Evolutionary conservation across 2,113 vertebrate species (phyloP).

Genomic region (Odobenus rosmarus): DNA sequence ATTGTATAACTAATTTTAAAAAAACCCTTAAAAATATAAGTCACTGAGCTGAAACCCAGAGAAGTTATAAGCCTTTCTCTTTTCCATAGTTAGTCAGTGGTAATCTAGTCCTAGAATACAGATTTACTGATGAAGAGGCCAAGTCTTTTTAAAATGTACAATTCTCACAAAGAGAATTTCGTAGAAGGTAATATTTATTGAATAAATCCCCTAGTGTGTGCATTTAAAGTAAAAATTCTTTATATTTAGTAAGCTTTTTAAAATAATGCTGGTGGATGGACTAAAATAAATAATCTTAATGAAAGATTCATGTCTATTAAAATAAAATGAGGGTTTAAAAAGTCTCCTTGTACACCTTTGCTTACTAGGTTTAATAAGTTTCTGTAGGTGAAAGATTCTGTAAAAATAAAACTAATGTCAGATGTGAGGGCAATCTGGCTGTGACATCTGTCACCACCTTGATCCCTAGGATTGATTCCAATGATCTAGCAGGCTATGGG

Average conservation of each 20-base stretch:
- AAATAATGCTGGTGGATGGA: not conserved
- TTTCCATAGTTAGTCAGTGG: not conserved
- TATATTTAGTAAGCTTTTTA: not conserved
- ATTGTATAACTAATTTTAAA: not conserved
- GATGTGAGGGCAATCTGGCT: not conserved
- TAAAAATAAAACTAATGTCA: not conserved
- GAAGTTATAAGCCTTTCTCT: not conserved
- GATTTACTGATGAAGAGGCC: not conserved
- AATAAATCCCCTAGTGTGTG: not conserved
- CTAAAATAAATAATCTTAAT: not conserved
- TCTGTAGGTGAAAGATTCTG: not conserved
- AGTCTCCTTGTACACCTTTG: not conserved
- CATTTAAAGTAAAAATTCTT: not conserved
- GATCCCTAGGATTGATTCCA: not conserved
- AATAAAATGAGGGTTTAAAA: not conserved
- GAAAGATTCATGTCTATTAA: not conserved
- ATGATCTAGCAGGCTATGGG: not conserved
- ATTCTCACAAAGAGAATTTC: not conserved
- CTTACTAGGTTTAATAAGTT: not conserved
- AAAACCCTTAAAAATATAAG: not conserved
- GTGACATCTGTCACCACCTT: not conserved
- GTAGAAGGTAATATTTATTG: not conserved
- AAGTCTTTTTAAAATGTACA: not conserved
- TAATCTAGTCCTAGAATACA: not conserved
- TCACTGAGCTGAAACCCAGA: not conserved